Evolutionary conservation across 2,113 vertebrate genomes (phyloP).

Genomic region (Rhynchomys soricoides): DNA sequence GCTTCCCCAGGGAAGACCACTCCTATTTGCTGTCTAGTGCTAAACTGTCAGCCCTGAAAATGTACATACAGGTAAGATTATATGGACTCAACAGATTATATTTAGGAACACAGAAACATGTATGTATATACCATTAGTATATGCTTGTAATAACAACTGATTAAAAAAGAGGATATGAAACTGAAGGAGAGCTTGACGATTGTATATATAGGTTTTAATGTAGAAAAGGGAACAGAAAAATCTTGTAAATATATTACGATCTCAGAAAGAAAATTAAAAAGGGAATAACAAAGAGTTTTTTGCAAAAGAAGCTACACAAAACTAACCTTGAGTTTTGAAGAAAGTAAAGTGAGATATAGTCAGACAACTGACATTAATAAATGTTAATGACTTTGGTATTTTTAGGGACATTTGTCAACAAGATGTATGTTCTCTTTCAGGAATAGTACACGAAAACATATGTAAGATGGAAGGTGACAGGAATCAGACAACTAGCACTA

Average conservation of each 20-base stretch:
- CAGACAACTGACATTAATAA: neutral
- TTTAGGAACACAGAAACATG: neutral
- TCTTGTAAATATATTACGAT: neutral
- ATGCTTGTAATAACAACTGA: neutral
- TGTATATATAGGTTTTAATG: neutral
- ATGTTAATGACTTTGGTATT: neutral
- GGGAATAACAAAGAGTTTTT: constrained; percentile 43
- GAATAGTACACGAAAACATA: constrained; percentile 1
- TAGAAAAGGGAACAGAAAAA: neutral
- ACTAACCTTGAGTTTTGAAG: neutral
- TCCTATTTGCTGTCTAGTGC: neutral
- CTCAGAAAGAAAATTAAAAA: constrained; percentile 74
- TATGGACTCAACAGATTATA: neutral
- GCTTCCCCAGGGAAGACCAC: neutral
- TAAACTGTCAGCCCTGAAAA: too few relatives aligned
- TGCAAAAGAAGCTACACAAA: neutral
- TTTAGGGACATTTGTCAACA: neutral
- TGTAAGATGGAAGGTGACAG: neutral
- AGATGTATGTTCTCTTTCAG: neutral
- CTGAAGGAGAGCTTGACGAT: too few relatives aligned
- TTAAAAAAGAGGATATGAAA: neutral
- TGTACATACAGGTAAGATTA: neutral
- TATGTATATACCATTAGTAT: neutral
- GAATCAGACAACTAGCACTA: neutral
- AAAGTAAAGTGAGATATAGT: constrained; percentile 63